Evolutionary conservation across 92 coral and sea anemone genomes (phyloP).

Genomic region (Actinostola sp.): DNA sequence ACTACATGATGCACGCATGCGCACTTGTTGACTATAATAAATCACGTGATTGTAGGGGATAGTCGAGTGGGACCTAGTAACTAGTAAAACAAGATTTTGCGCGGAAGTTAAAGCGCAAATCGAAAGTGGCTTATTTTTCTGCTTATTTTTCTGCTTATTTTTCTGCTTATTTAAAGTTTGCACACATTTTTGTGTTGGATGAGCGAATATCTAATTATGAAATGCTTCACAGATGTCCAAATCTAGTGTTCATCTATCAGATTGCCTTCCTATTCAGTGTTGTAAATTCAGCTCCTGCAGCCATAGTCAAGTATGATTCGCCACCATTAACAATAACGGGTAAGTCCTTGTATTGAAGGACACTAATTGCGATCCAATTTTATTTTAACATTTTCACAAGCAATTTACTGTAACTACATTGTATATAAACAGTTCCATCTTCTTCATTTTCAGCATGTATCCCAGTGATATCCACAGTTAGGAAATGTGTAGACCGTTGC

Average conservation of each 20-base stretch:
- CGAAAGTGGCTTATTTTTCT: too few relatives aligned
- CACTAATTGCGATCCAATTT: background rate
- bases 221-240: background rate
- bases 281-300: background rate
- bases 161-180: background rate
- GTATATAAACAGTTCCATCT: background rate
- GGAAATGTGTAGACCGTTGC: background rate
- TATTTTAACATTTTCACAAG: background rate
- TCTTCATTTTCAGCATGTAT: background rate
- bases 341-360: background rate
- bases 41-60: conserved; percentile 25
- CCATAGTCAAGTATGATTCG: background rate
- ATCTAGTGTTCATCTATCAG: background rate
- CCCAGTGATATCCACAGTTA: background rate
- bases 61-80: conserved; percentile 3
- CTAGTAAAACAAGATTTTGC: background rate
- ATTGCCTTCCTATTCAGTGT: background rate
- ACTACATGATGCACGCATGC: conserved; percentile 23
- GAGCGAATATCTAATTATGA: background rate
- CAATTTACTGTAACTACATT: background rate
- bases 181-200: background rate
- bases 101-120: background rate
- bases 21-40: background rate
- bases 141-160: background rate
- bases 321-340: background rate